phyloP scores from a whole-genome alignment of 2,888 invertebrate species.

The Cantharis flavilabris region DNA sequence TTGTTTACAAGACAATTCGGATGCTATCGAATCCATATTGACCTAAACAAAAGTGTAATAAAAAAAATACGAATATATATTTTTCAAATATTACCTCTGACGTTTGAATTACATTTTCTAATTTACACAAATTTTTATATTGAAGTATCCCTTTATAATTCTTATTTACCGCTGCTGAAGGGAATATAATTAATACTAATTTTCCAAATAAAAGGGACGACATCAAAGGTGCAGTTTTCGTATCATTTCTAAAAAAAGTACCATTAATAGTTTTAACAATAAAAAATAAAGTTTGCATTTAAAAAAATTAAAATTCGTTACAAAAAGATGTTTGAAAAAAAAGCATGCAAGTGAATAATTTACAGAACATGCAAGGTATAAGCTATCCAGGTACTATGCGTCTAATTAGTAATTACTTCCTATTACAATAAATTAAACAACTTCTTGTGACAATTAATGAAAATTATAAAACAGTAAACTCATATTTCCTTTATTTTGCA shows the following conservation, averaged over 20 bases:
- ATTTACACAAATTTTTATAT: not conserved
- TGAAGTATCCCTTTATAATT: not conserved
- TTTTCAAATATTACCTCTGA: not conserved
- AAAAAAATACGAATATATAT: not conserved
- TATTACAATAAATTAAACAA: too few relatives aligned
- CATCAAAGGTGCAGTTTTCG: not conserved
- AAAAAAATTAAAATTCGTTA: not conserved
- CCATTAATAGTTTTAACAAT: not conserved
- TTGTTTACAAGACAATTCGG: not conserved
- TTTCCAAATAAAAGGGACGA: not conserved
- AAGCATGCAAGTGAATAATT: not conserved
- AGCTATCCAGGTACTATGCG: not conserved
- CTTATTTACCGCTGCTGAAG: not conserved
- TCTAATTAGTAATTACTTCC: too few relatives aligned
- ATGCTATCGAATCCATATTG: not conserved
- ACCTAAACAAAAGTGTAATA: not conserved
- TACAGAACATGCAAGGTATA: not conserved
- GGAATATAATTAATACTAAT: not conserved
- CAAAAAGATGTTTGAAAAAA: too few relatives aligned
- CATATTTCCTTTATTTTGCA: too few relatives aligned
- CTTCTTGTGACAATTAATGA: too few relatives aligned
- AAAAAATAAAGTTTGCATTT: not conserved
- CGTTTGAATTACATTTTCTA: not conserved
- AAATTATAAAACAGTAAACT: too few relatives aligned
- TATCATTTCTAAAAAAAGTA: not conserved